Evolutionary conservation across 2,888 invertebrate genomes (phyloP), one percentile per base, ranked within the genome.

Genomic region (Darwinula stevensoni): DNA sequence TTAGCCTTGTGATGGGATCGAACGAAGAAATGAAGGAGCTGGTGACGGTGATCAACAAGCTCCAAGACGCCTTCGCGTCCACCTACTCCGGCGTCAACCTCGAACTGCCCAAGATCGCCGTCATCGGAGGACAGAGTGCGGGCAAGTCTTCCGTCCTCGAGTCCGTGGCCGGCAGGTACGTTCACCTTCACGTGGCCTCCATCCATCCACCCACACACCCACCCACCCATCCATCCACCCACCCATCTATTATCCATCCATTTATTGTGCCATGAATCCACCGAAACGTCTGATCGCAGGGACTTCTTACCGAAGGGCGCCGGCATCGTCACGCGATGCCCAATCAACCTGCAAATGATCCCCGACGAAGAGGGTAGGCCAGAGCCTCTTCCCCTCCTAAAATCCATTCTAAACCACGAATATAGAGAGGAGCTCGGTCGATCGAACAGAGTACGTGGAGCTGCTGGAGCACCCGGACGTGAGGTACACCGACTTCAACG

Each of bases 401-500:
- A n/a, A n/a, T n/a, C n/a, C n/a, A n/a, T n/a, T n/a, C n/a, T n/a
- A n/a, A n/a, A n/a, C n/a, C n/a, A n/a, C n/a, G n/a, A n/a, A n/a
- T n/a, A n/a, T n/a, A n/a, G n/a, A n/a, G n/a, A n/a, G n/a, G n/a
- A n/a, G n/a, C n/a, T n/a, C n/a, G n/a, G n/a, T n/a, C n/a, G n/a
- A n/a, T n/a, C n/a, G n/a, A n/a, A n/a, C n/a, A 22, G 22, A 22
- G 22, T 22, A 22, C 22, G 22, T n/a, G 9, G 22, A 22, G 22
- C n/a, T 22, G 9, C 22, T 22, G 22, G 9, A 22, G 9, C n/a
- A 9, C 9, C 22, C 22, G 9, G 22, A n/a, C 6, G n/a, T 9
- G 22, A 22, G n/a, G n/a, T n/a, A 9, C 22, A 6, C 9, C 6
- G 22, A 22, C n/a, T 22, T 22, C 22, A n/a, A 22, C n/a, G 22